These are phyloP conservation scores for Melikaiella ostensackeni DNA, from an alignment of 2,888 invertebrate genomes.

Conservation along the genomic window DNA sequence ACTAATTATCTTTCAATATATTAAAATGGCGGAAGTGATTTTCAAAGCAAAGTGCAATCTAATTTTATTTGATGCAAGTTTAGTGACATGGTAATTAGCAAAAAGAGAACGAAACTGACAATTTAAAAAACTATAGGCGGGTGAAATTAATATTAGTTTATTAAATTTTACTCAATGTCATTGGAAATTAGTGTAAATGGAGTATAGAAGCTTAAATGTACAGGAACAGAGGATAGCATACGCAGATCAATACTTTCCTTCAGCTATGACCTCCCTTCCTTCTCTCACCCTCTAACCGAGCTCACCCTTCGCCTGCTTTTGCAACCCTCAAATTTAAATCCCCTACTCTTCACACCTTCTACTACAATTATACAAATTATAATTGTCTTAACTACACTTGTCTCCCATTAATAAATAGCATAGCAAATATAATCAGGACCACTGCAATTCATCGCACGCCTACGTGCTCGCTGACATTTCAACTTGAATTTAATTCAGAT, in stretches of 20 bases:
- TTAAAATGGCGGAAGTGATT: neutral
- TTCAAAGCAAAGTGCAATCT: neutral
- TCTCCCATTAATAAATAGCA: constrained; percentile 9
- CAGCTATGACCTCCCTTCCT: constrained; percentile 69
- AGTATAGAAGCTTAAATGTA: constrained; percentile 59
- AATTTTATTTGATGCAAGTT: neutral
- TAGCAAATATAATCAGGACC: neutral
- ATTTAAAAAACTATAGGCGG: neutral
- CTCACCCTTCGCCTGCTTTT: constrained; percentile 50
- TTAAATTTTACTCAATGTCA: constrained; percentile 54
- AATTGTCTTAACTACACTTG: constrained; percentile 3
- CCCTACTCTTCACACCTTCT: constrained; percentile 48
- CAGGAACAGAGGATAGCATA: constrained; percentile 73
- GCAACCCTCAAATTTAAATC: constrained; percentile 69
- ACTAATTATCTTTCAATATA: neutral
- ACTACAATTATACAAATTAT: constrained; percentile 16
- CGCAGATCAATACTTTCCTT: constrained; percentile 78
- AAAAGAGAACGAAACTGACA: neutral
- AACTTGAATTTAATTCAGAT: neutral
- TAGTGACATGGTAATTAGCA: neutral
- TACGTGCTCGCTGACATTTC: constrained; percentile 19
- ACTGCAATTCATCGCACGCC: neutral
- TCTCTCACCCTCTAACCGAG: constrained; percentile 53
- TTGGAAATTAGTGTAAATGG: constrained; percentile 66
- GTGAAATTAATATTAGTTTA: neutral